phyloP scores from a whole-genome alignment of 1,140 invertebrate species.

The Drosophila prosaltans region DNA sequence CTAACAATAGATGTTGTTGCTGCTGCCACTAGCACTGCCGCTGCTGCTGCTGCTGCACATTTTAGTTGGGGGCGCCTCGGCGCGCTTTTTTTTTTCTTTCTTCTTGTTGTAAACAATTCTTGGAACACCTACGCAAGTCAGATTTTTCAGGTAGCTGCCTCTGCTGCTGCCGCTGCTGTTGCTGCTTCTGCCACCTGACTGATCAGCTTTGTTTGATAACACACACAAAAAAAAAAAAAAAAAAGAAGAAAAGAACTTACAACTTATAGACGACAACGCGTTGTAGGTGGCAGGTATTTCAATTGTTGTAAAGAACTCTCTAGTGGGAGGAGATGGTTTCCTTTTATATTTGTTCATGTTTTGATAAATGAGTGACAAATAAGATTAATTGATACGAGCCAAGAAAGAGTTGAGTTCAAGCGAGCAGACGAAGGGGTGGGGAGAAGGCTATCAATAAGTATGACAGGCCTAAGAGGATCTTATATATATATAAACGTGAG shows the following conservation, averaged over 20 bases:
- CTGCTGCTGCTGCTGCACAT: conserved; percentile 45
- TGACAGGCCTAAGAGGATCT: conserved; percentile 75
- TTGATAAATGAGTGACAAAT: conserved; percentile 78
- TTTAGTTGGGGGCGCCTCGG: conserved; percentile 48
- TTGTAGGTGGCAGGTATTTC: conserved; percentile 44
- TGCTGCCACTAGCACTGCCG: conserved; percentile 34
- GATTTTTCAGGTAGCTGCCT: conserved; percentile 59
- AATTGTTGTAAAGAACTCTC: conserved; percentile 28
- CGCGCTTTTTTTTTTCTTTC: background rate
- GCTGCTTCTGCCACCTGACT: conserved; percentile 75
- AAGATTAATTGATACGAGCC: conserved; percentile 75
- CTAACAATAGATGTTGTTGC: conserved; percentile 69
- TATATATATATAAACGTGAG: background rate
- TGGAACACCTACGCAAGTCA: conserved; percentile 72
- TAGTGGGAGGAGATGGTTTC: background rate
- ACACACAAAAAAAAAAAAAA: conserved; percentile 37
- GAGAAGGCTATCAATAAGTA: conserved; percentile 39
- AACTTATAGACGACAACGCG: background rate
- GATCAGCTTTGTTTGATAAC: conserved; percentile 80
- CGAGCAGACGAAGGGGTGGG: background rate
- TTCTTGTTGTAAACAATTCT: conserved; percentile 70
- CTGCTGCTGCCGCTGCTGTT: conserved; percentile 51
- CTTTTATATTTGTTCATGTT: conserved; percentile 46
- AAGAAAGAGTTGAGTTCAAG: conserved; percentile 1
- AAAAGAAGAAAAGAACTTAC: conserved; percentile 24